Percentiles rank a stretch among this genome's conserved stretches.
Conservation (phyloP, 1,140 invertebrate species). For the Ceratina calcarata region DNA sequence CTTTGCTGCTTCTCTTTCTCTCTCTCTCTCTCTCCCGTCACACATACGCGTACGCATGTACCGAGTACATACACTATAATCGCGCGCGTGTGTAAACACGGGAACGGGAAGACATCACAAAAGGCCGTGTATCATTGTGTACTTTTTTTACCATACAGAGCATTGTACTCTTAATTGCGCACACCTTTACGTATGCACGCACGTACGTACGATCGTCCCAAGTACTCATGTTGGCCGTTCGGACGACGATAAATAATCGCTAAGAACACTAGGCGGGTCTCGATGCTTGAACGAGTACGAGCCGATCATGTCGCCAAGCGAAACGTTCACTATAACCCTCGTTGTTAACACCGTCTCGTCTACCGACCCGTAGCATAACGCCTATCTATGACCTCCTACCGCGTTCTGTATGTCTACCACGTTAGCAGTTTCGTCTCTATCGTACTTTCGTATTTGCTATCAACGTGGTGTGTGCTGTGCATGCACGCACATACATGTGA, state of each 20-base stretch:
- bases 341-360: conserved; percentile 17
- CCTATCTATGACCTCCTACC: conserved; percentile 25
- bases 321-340: conserved; percentile 36
- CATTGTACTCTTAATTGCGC: conserved; percentile 21
- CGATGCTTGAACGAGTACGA: conserved; percentile 17
- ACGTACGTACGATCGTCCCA: background rate
- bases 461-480: background rate
- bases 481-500: background rate
- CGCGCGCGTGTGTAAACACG: conserved; percentile 23
- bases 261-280: conserved; percentile 33
- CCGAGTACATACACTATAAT: background rate
- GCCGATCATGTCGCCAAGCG: conserved; percentile 32
- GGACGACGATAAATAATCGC: conserved; percentile 29
- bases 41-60: background rate
- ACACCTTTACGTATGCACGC: conserved; percentile 9
- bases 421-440: conserved; percentile 38
- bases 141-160: conserved; percentile 19
- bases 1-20: conserved; percentile 10
- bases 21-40: too few species aligned
- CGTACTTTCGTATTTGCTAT: conserved; percentile 33
- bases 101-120: conserved; percentile 9
- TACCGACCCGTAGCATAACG: conserved; percentile 10
- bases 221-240: conserved; percentile 8
- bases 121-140: conserved; percentile 10
- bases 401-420: conserved; percentile 30